Evolutionary conservation across 2,113 vertebrate genomes (phyloP).

Genomic region (Ceuthmochares aereus): DNA sequence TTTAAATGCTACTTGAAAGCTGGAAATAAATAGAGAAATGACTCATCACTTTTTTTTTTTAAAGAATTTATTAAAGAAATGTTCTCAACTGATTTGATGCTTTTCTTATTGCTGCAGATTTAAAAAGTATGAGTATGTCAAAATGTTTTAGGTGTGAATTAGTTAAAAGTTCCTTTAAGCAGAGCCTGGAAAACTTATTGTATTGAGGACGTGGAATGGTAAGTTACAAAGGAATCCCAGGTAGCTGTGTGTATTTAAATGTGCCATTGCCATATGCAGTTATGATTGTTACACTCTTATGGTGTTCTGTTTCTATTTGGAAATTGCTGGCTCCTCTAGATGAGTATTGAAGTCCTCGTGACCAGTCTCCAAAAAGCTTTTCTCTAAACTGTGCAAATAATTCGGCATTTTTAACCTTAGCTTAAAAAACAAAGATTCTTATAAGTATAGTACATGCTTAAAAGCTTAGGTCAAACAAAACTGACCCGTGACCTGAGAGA

Average conservation of each 20-base stretch:
- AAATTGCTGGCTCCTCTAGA: background rate
- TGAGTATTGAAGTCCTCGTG: background rate
- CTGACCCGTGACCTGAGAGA: background rate
- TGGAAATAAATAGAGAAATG: constrained; percentile 1
- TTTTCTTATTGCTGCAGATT: constrained; percentile 15
- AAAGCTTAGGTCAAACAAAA: background rate
- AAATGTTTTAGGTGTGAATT: background rate
- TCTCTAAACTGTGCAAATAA: background rate
- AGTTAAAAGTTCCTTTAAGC: background rate
- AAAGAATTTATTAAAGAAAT: constrained; percentile 3
- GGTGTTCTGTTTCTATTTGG: background rate
- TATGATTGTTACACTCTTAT: background rate
- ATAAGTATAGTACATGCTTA: background rate
- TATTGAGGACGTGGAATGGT: background rate
- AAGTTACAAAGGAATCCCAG: background rate
- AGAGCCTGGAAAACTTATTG: background rate
- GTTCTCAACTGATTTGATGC: background rate
- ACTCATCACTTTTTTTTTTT: background rate
- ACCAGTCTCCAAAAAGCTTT: background rate
- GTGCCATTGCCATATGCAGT: background rate
- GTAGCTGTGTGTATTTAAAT: background rate
- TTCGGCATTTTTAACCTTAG: background rate
- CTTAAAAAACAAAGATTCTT: background rate
- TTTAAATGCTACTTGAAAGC: background rate
- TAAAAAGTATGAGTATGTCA: background rate